These are phyloP conservation scores for Aleiodes sp. DNA, from an alignment of 1,140 invertebrate species.

Conservation along the genomic window DNA sequence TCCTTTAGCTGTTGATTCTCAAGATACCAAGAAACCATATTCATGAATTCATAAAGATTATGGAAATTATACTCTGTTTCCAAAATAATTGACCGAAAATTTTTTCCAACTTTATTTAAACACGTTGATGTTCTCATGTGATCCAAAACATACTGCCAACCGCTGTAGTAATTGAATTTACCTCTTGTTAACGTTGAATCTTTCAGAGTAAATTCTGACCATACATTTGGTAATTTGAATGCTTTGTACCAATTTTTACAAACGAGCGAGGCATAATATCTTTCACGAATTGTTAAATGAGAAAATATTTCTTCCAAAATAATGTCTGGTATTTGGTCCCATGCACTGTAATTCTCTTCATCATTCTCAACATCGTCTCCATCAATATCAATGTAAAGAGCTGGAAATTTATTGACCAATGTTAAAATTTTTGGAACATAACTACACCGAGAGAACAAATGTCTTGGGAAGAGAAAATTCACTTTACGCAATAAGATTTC, in stretches of 20 bases:
- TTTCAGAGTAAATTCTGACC: constrained; percentile 77
- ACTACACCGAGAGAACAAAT: no score
- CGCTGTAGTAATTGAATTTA: constrained; percentile 84
- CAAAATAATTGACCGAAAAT: constrained; percentile 76
- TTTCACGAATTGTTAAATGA: constrained; percentile 74
- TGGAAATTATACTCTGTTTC: constrained; percentile 82
- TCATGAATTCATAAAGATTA: constrained; percentile 87
- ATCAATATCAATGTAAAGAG: constrained; percentile 71
- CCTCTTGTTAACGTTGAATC: constrained; percentile 79
- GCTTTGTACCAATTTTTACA: constrained; percentile 76
- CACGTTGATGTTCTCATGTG: constrained; percentile 79
- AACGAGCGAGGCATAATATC: constrained; percentile 81
- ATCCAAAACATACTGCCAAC: constrained; percentile 83
- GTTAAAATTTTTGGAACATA: no score
- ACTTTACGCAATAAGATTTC: no score
- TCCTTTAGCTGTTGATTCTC: constrained; percentile 62
- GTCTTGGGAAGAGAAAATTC: no score
- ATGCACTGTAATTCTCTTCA: constrained; percentile 67
- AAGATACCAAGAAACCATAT: constrained; percentile 78
- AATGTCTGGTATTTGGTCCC: constrained; percentile 79
- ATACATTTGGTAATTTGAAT: constrained; percentile 79
- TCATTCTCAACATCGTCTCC: constrained; percentile 59
- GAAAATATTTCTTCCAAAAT: constrained; percentile 81
- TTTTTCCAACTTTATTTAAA: constrained; percentile 74
- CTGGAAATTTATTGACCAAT: constrained; percentile 60